Evolutionary conservation across 2,113 vertebrate species (phyloP).

Genomic region (Upupa epops): DNA sequence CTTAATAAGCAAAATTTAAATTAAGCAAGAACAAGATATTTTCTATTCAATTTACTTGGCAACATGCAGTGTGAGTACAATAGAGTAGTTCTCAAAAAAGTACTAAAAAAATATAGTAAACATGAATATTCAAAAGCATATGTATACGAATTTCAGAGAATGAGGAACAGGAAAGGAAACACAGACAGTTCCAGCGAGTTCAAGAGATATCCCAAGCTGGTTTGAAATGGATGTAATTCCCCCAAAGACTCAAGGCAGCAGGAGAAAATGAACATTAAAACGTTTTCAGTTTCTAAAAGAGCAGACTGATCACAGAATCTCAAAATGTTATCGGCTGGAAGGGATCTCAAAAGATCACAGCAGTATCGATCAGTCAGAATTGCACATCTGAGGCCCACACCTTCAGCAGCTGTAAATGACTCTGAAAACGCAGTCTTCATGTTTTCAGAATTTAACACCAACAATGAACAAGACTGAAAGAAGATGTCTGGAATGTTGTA

Average conservation of each 20-base stretch:
- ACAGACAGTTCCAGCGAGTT: background rate
- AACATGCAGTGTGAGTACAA: background rate
- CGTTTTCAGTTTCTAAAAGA: background rate
- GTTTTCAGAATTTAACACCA: slow-evolving; percentile 24
- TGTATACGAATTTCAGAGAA: background rate
- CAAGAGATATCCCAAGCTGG: background rate
- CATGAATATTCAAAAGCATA: background rate
- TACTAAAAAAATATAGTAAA: background rate
- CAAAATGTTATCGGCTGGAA: too few species aligned
- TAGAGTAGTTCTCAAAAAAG: background rate
- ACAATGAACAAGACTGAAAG: slow-evolving; percentile 8
- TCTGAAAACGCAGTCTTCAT: background rate
- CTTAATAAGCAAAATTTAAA: background rate
- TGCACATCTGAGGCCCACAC: background rate
- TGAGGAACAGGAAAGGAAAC: background rate
- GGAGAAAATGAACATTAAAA: background rate
- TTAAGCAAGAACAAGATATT: background rate
- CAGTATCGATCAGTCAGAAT: background rate
- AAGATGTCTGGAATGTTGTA: slow-evolving; percentile 6
- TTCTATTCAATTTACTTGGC: background rate
- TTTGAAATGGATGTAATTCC: background rate
- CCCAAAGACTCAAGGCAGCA: background rate
- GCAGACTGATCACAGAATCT: background rate
- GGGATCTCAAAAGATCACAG: too few species aligned
- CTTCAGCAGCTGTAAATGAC: background rate